These are phyloP conservation scores for Puffinus mauretanicus DNA, from an alignment of 2,113 vertebrate species.

Conservation along the genomic window DNA sequence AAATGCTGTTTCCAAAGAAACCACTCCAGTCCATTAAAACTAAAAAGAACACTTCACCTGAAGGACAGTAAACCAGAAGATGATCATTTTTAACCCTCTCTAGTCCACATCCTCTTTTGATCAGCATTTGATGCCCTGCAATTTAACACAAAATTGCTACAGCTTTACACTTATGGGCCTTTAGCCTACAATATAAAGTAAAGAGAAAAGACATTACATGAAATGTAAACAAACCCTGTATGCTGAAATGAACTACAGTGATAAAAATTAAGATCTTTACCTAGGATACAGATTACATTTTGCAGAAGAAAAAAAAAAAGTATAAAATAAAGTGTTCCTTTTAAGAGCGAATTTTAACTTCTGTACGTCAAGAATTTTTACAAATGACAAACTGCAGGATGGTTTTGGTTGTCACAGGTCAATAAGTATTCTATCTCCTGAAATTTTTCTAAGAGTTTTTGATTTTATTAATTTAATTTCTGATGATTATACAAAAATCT, in stretches of 20 bases:
- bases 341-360: neutral
- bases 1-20: slow-evolving; percentile 48
- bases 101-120: neutral
- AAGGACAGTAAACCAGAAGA: slow-evolving; percentile 8
- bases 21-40: neutral
- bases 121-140: neutral
- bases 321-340: neutral
- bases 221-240: neutral
- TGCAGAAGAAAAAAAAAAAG: neutral
- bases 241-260: neutral
- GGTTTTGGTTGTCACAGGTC: neutral
- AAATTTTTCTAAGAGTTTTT: neutral
- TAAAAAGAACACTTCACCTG: neutral
- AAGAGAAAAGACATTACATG: neutral
- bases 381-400: neutral
- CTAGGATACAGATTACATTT: neutral
- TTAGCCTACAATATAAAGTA: neutral
- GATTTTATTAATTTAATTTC: neutral
- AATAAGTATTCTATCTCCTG: neutral
- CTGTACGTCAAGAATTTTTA: neutral
- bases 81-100: neutral
- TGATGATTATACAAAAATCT: neutral
- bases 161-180: neutral
- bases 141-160: neutral
- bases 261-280: neutral